Percentiles rank a stretch among this genome's conserved stretches.
phyloP scores from a whole-genome alignment of 2,113 vertebrate species.

The Galemys pyrenaicus region DNA sequence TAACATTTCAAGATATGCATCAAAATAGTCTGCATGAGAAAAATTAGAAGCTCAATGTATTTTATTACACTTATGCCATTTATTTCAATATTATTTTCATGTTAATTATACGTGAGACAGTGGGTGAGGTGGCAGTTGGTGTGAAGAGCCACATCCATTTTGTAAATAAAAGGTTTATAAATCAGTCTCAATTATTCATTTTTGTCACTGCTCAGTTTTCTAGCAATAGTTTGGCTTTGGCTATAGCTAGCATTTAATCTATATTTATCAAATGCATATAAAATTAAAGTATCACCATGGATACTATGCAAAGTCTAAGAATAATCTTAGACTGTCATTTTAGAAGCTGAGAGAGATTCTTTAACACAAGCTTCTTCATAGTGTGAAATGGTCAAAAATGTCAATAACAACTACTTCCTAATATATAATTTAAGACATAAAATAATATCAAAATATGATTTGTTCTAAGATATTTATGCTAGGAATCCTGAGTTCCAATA shows the following conservation, averaged over 20 bases:
- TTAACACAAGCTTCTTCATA: conserved; percentile 35
- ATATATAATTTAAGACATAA: conserved; percentile 39
- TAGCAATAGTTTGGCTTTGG: not conserved
- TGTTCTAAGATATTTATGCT: conserved; percentile 38
- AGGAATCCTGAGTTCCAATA: not conserved
- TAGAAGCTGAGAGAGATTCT: conserved; percentile 45
- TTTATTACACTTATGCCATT: not conserved
- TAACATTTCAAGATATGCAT: not conserved
- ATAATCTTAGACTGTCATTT: conserved; percentile 36
- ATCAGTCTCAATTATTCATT: not conserved
- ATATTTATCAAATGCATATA: conserved; percentile 36
- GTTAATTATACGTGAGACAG: not conserved
- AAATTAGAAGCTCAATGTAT: not conserved
- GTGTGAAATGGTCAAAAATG: conserved; percentile 55
- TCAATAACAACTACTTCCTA: conserved; percentile 37
- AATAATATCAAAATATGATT: conserved; percentile 31
- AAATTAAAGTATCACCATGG: not conserved
- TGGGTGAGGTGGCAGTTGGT: not conserved
- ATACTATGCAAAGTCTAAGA: conserved; percentile 5
- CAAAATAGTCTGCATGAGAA: not conserved
- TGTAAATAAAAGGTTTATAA: not conserved
- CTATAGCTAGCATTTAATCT: not conserved
- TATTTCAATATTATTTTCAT: not conserved
- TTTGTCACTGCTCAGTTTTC: conserved; percentile 27
- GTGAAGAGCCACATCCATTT: not conserved